phyloP scores from a whole-genome alignment of 2,888 invertebrate genomes.

The Caenorhabditis sinica region DNA sequence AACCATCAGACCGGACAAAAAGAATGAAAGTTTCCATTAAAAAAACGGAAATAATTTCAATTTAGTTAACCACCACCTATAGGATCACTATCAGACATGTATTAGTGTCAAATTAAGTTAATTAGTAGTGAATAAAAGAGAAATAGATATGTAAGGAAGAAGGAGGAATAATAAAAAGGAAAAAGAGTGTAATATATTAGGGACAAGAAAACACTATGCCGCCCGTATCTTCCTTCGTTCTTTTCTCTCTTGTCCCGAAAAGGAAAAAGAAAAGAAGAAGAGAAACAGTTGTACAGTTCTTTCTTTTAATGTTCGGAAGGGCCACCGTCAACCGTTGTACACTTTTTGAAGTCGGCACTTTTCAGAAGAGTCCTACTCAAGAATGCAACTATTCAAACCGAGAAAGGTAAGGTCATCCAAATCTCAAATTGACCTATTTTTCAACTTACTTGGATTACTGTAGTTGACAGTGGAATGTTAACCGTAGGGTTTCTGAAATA shows the following conservation, averaged over 20 bases:
- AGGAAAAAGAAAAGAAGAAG: constrained; percentile 11
- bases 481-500: too few relatives aligned
- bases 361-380: background rate
- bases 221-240: constrained; percentile 36
- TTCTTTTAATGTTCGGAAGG: constrained; percentile 26
- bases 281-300: constrained; percentile 41
- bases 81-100: constrained; percentile 4
- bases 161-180: constrained; percentile 45
- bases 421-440: background rate
- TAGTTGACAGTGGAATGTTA: background rate
- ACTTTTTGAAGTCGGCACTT: constrained; percentile 2
- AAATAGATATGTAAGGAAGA: constrained; percentile 13
- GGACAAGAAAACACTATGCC: constrained; percentile 28
- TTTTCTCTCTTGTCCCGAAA: constrained; percentile 35
- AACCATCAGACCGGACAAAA: too few relatives aligned
- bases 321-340: constrained; percentile 3
- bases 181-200: constrained; percentile 42
- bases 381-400: constrained; percentile 45
- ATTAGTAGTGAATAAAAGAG: constrained; percentile 42
- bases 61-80: constrained; percentile 3
- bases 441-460: background rate
- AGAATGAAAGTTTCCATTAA: background rate
- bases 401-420: constrained; percentile 30
- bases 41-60: constrained; percentile 33
- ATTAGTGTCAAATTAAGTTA: constrained; percentile 57